These are phyloP conservation scores for Lepilemur ruficaudatus DNA, from an alignment of 2,797 vertebrate genomes.

Conservation along the genomic window DNA sequence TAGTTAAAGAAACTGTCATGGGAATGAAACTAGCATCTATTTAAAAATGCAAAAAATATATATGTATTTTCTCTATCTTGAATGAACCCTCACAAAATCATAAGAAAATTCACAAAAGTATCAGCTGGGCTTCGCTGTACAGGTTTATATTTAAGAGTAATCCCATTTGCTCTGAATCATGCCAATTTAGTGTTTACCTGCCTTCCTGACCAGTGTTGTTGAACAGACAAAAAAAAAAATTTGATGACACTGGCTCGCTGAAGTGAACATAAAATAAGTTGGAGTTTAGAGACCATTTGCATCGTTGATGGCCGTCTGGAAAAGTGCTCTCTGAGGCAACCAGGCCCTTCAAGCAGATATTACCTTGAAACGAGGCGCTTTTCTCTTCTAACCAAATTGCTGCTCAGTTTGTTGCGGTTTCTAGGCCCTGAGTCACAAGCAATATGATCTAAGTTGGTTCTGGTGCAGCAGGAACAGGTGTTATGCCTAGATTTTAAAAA, in stretches of 20 bases:
- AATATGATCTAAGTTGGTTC: neutral
- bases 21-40: neutral
- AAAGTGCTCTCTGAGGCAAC: neutral
- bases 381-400: neutral
- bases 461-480: too few relatives aligned
- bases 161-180: too few relatives aligned
- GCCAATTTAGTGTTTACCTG: neutral
- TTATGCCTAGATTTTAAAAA: neutral
- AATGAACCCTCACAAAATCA: neutral
- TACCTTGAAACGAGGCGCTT: neutral
- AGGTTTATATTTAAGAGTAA: neutral
- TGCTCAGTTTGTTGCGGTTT: too few relatives aligned
- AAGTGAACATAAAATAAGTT: neutral
- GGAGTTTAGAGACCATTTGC: neutral
- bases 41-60: neutral
- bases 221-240: neutral
- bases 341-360: neutral
- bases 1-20: neutral
- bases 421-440: neutral
- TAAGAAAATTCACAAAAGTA: neutral
- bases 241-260: neutral
- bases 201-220: neutral
- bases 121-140: accelerated
- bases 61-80: neutral
- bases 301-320: neutral